phyloP scores from a whole-genome alignment of 2,113 vertebrate genomes.

The Myotis yumanensis region DNA sequence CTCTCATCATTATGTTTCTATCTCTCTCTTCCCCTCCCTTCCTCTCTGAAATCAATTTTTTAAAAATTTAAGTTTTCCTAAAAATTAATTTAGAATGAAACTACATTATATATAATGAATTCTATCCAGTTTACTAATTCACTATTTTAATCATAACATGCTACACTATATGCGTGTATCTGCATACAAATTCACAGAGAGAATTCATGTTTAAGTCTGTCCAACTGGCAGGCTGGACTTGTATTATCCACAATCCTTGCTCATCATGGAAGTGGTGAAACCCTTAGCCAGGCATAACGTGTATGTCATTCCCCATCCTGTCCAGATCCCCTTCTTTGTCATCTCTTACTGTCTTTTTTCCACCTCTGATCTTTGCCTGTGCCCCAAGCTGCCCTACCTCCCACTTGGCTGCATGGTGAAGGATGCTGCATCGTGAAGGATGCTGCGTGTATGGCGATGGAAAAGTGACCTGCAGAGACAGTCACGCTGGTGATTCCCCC shows the following conservation, averaged over 20 bases:
- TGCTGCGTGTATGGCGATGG: not conserved
- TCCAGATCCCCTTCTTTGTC: not conserved
- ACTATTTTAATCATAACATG: not conserved
- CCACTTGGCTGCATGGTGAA: not conserved
- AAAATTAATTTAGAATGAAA: slow-evolving; percentile 24
- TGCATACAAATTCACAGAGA: not conserved
- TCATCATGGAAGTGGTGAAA: not conserved
- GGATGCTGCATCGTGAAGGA: not conserved
- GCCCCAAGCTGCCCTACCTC: not conserved
- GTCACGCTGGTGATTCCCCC: not conserved
- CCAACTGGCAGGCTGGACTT: not conserved
- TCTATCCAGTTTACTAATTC: not conserved
- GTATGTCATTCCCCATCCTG: accelerated
- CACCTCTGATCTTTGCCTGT: not conserved
- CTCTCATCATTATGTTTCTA: too few relatives aligned
- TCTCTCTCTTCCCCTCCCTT: too few relatives aligned
- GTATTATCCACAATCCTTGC: not conserved
- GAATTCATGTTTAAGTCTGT: not conserved
- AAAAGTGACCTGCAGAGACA: not conserved
- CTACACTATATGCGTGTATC: not conserved
- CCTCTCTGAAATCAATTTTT: too few relatives aligned
- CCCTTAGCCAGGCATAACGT: not conserved
- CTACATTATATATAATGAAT: not conserved
- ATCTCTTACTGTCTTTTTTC: not conserved
- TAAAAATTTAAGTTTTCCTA: not conserved